phyloP scores from a whole-genome alignment of 2,797 vertebrate species.

The Tokudaia muenninki region DNA sequence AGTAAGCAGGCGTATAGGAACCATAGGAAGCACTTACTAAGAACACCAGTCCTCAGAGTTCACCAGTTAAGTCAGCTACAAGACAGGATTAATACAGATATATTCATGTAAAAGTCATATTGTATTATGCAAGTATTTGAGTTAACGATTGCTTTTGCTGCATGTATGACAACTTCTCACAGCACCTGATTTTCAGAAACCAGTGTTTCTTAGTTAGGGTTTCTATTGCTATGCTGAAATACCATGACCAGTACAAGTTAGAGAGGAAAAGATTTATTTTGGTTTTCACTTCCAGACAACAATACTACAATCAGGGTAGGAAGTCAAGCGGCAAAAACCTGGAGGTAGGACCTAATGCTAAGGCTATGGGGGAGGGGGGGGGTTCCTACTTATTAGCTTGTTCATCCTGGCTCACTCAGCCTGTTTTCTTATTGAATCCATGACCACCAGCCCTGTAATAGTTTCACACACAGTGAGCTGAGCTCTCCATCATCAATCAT shows the following conservation, averaged over 20 bases:
- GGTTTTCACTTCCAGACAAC: not conserved
- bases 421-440: not conserved
- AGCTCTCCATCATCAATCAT: not conserved
- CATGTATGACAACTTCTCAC: not conserved
- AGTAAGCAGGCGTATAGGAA: not conserved
- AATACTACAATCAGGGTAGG: not conserved
- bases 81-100: not conserved
- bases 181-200: not conserved
- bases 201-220: not conserved
- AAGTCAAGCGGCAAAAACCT: not conserved
- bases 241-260: not conserved
- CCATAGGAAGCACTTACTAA: not conserved
- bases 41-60: not conserved
- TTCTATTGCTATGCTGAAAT: not conserved
- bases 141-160: not conserved
- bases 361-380: not conserved
- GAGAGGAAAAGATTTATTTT: not conserved
- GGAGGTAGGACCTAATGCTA: not conserved
- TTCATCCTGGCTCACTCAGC: not conserved
- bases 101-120: not conserved
- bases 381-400: not conserved
- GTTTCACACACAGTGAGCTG: not conserved
- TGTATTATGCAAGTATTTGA: not conserved
- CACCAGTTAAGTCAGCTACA: not conserved
- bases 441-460: not conserved